Conservation (phyloP, 2,797 vertebrate genomes). For the Ibycter americanus region DNA sequence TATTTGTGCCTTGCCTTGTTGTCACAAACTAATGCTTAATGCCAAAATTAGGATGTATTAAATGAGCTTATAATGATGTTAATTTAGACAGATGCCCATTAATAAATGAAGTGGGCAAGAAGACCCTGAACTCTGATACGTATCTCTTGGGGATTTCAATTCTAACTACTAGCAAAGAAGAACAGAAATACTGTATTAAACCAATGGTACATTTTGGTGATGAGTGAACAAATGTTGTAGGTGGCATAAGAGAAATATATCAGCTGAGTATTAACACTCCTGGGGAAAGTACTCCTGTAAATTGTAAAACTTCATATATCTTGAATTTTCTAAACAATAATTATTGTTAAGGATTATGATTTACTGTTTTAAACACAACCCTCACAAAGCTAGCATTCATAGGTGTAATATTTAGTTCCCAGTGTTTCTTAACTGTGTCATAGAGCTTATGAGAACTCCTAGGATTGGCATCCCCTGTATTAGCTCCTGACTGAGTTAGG, state of each 20-base stretch:
- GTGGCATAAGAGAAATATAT: not conserved
- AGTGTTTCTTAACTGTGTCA: not conserved
- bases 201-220: not conserved
- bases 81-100: not conserved
- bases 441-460: not conserved
- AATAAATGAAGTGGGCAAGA: not conserved
- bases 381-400: not conserved
- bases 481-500: not conserved
- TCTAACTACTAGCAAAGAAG: not conserved
- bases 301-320: not conserved
- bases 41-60: not conserved
- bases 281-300: not conserved
- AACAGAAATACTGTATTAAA: not conserved
- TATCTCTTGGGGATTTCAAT: not conserved
- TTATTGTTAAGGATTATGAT: not conserved
- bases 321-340: not conserved
- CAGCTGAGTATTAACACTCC: not conserved
- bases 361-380: not conserved
- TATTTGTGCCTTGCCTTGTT: not conserved
- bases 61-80: not conserved
- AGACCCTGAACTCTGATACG: not conserved
- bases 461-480: not conserved
- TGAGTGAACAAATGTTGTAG: not conserved
- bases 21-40: not conserved
- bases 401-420: not conserved